Percentiles rank a stretch among this genome's conserved stretches.
Conservation (phyloP, 2,888 invertebrate species). For the Acheta domesticus region DNA sequence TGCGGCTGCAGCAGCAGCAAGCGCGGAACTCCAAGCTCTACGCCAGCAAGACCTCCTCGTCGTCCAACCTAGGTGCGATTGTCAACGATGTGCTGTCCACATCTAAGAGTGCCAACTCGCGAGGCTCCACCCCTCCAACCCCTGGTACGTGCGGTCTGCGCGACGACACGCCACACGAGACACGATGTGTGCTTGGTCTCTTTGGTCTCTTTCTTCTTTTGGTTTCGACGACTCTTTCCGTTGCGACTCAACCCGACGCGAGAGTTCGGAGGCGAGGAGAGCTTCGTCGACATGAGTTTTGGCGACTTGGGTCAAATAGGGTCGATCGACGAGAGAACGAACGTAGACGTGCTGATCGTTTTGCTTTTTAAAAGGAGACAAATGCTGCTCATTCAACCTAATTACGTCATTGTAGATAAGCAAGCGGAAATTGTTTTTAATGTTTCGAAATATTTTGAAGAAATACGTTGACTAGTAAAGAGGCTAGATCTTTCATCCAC, state of each 20-base stretch:
- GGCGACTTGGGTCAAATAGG: too few relatives aligned
- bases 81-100: conserved; percentile 63
- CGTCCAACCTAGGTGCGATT: conserved; percentile 73
- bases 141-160: conserved; percentile 66
- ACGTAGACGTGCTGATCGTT: too few relatives aligned
- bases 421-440: too few relatives aligned
- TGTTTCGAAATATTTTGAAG: too few relatives aligned
- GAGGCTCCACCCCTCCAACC: conserved; percentile 99
- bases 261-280: too few relatives aligned
- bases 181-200: conserved; percentile 22
- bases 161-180: conserved; percentile 11
- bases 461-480: too few relatives aligned
- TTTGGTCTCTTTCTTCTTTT: not conserved
- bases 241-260: not conserved
- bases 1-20: conserved; percentile 69
- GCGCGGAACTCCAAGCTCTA: conserved; percentile 61
- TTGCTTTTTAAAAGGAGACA: too few relatives aligned
- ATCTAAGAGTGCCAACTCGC: conserved; percentile 64
- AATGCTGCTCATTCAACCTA: too few relatives aligned
- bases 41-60: conserved; percentile 77
- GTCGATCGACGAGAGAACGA: too few relatives aligned
- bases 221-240: conserved; percentile 6
- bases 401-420: too few relatives aligned
- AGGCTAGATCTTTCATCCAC: too few relatives aligned
- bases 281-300: too few relatives aligned